A percentile compares a stretch with the other conserved stretches of the same genome.
Conservation (phyloP, 2,113 vertebrate species). For the Tonatia bakeri region DNA sequence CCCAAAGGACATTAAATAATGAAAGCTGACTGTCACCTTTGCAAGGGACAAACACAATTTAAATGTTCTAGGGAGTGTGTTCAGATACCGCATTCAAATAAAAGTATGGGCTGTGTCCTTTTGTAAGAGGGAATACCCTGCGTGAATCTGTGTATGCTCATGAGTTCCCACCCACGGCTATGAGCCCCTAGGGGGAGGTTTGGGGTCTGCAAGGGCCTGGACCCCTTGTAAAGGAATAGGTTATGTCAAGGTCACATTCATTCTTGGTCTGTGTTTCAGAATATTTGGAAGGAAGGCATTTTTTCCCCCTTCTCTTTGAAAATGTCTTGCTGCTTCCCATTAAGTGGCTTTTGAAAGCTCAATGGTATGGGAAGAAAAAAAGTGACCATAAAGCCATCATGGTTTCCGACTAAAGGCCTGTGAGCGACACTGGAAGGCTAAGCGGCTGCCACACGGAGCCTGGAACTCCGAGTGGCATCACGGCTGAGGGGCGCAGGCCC, state of each 20-base stretch:
- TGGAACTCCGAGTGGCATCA: neutral
- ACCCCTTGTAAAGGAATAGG: neutral
- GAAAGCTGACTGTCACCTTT: neutral
- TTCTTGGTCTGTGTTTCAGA: conserved; percentile 52
- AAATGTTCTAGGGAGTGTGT: neutral
- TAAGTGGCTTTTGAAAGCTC: conserved; percentile 56
- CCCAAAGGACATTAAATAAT: neutral
- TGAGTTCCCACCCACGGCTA: neutral
- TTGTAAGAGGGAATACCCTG: neutral
- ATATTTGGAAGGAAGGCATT: conserved; percentile 41
- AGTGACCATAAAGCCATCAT: conserved; percentile 36
- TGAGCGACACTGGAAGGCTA: neutral
- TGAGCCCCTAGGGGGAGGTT: no score
- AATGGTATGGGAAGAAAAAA: conserved; percentile 36
- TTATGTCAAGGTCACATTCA: conserved; percentile 14
- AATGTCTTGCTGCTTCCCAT: conserved; percentile 45
- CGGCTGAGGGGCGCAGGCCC: conserved; percentile 38
- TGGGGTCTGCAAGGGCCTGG: neutral
- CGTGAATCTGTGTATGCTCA: neutral
- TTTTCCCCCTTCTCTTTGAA: neutral
- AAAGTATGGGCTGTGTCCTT: neutral
- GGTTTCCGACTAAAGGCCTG: conserved; percentile 48
- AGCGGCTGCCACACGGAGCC: neutral
- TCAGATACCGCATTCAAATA: neutral
- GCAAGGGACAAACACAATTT: neutral